phyloP scores from a whole-genome alignment of 37 sponge, comb jelly and placozoan genomes.

The Chondrosia reniformis region DNA sequence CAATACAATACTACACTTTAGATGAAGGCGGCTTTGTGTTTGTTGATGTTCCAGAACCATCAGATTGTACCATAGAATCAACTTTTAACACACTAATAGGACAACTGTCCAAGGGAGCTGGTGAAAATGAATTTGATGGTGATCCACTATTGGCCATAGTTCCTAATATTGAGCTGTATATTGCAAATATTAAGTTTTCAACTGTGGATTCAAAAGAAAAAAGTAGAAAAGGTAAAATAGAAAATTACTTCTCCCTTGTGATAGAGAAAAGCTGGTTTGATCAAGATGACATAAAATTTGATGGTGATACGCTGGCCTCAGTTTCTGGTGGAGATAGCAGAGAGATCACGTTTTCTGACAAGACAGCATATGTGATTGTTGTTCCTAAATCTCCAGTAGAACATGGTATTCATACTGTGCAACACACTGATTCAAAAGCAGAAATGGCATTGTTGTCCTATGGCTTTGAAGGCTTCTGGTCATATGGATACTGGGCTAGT shows the following conservation, averaged over 20 bases:
- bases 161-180: not conserved
- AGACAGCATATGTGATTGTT: not conserved
- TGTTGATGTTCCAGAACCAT: not conserved
- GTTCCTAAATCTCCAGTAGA: not conserved
- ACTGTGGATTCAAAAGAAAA: not conserved
- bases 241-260: not conserved
- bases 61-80: not conserved
- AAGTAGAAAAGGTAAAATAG: not conserved
- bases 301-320: not conserved
- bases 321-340: not conserved
- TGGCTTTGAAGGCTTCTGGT: constrained; percentile 10
- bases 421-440: not conserved
- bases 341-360: not conserved
- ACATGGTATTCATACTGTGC: not conserved
- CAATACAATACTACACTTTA: not conserved
- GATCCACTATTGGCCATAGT: not conserved
- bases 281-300: not conserved
- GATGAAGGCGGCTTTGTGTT: not conserved
- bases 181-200: not conserved
- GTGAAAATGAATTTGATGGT: not conserved
- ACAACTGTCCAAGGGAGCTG: not conserved
- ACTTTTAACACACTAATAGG: not conserved
- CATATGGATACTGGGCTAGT: constrained; percentile 4
- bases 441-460: not conserved
- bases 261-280: not conserved